Conservation (phyloP, 2,888 invertebrate species). For the Neoascia interrupta region DNA sequence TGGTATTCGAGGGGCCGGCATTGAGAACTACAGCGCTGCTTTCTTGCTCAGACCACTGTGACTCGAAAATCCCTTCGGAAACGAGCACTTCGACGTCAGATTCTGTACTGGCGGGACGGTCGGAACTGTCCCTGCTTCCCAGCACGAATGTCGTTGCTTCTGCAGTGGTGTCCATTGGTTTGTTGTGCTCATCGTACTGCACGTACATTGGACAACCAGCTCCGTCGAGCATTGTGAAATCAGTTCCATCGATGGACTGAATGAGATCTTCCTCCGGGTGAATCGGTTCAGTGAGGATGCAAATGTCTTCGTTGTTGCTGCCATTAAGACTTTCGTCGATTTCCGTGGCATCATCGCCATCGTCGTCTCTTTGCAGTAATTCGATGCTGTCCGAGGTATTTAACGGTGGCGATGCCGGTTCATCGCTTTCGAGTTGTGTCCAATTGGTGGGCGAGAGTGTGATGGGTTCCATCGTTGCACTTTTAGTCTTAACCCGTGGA, state of each 20-base stretch:
- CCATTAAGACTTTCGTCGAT: slow-evolving; percentile 24
- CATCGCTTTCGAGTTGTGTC: no score
- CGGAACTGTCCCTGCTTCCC: slow-evolving; percentile 42
- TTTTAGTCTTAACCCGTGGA: slow-evolving; percentile 21
- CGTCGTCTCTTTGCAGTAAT: slow-evolving; percentile 41
- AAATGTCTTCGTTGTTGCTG: slow-evolving; percentile 54
- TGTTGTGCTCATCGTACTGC: not conserved
- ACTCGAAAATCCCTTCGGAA: slow-evolving; percentile 70
- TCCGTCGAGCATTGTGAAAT: slow-evolving; percentile 70
- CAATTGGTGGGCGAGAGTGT: not conserved
- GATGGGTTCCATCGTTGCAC: not conserved
- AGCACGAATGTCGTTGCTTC: slow-evolving; percentile 59
- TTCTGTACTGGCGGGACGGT: slow-evolving; percentile 59
- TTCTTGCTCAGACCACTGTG: slow-evolving; percentile 71
- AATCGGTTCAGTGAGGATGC: slow-evolving; percentile 30
- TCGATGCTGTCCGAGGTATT: slow-evolving; percentile 70
- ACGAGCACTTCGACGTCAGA: slow-evolving; percentile 72
- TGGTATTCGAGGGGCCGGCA: not conserved
- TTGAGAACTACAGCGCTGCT: slow-evolving; percentile 17
- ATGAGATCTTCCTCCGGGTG: slow-evolving; percentile 27
- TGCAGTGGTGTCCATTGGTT: slow-evolving; percentile 56
- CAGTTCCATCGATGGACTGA: slow-evolving; percentile 61
- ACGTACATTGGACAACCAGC: slow-evolving; percentile 28
- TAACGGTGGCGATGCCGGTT: not conserved
- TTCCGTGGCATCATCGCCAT: slow-evolving; percentile 26